Conservation (phyloP, 2,797 vertebrate genomes). For the Coregonus suidteri region DNA sequence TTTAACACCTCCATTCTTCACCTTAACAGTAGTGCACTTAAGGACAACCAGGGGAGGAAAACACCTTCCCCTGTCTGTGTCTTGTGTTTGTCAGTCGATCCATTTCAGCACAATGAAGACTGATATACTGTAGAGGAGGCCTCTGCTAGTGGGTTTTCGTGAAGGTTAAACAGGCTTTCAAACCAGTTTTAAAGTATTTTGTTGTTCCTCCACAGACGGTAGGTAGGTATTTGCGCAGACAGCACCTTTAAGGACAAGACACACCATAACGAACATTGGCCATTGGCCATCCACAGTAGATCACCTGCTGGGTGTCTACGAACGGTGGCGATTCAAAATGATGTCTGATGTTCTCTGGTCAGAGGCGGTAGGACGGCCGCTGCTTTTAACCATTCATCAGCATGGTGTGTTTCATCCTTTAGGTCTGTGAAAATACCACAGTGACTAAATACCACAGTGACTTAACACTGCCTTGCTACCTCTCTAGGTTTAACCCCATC, state of each 20-base stretch:
- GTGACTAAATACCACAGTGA: neutral
- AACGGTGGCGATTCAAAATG: no score
- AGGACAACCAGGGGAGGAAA: neutral
- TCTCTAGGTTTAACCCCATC: neutral
- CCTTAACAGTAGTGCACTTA: constrained; percentile 11
- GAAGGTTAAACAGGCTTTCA: neutral
- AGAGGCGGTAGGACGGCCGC: no score
- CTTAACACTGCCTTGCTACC: neutral
- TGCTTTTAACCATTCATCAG: no score
- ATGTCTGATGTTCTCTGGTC: no score
- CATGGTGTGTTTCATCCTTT: neutral
- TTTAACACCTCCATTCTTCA: constrained; percentile 19
- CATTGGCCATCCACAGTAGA: no score
- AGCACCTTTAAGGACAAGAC: neutral
- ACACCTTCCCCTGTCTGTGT: neutral
- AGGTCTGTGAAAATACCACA: neutral
- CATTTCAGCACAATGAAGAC: neutral
- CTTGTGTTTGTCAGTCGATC: neutral
- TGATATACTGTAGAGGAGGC: neutral
- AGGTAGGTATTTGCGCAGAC: neutral
- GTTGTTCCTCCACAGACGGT: neutral
- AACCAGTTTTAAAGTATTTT: neutral
- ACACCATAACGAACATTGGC: no score
- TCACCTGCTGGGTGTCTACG: no score
- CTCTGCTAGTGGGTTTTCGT: neutral